These are phyloP conservation scores for Ericerus pela DNA, from an alignment of 1,140 invertebrate genomes.

Conservation along the genomic window DNA sequence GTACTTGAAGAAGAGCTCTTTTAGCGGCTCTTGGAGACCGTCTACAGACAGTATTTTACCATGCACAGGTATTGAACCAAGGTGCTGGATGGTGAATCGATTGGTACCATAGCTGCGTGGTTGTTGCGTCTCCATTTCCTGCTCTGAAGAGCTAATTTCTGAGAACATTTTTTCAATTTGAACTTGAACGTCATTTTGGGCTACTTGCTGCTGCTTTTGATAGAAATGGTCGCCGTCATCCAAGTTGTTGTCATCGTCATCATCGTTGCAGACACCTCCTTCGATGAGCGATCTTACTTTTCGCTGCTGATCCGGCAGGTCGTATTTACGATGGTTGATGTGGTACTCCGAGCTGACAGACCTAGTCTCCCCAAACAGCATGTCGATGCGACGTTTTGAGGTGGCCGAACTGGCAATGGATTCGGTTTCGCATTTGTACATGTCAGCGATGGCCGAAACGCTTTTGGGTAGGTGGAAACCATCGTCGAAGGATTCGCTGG, in stretches of 20 bases:
- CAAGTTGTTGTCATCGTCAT: neutral
- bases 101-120: conserved; percentile 33
- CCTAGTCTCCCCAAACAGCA: conserved; percentile 10
- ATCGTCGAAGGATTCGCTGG: neutral
- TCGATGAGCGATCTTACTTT: neutral
- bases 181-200: conserved; percentile 60
- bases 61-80: conserved; percentile 61
- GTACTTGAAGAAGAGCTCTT: conserved; percentile 52
- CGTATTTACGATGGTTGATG: neutral
- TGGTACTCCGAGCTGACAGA: conserved; percentile 1
- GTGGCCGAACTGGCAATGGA: conserved; percentile 10
- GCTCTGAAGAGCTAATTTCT: conserved; percentile 31
- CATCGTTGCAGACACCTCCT: neutral
- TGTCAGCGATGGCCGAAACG: neutral
- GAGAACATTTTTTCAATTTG: conserved; percentile 72
- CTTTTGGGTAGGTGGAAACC: neutral
- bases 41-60: conserved; percentile 60
- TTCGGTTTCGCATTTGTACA: conserved; percentile 9
- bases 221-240: neutral
- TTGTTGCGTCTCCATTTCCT: conserved; percentile 11
- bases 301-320: neutral
- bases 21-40: conserved; percentile 63
- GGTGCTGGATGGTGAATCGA: conserved; percentile 57
- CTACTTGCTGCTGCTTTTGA: neutral
- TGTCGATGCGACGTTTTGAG: conserved; percentile 17